Base-by-base conservation (phyloP, 2,888 invertebrate species). In the Pollenia angustigena region DNA sequence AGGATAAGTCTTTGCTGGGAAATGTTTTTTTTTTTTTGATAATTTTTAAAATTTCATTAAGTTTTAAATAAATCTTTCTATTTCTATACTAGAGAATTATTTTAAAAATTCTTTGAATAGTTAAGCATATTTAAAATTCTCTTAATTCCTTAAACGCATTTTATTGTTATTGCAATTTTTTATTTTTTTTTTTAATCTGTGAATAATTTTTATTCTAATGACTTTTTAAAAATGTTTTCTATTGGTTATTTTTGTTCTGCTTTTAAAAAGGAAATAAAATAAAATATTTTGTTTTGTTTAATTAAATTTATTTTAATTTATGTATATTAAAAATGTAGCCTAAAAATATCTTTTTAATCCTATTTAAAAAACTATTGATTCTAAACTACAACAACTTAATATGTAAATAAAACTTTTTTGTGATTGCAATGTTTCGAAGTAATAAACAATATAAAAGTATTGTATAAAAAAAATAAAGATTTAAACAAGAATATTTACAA, bases 271-370 rank as follows among this genome's bases (percentile, higher is more conserved):
- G 4, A 68, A 68, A 12, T n/a, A 12, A 68, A 68, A 12, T n/a
- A 68, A 32, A 68, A 40, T 52, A 40, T 68, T 11, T 32, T 58
- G 14, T 58, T 40, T 7, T 14, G 10, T n/a, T 68, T 23, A 64
- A 16, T 52, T 68, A 40, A 68, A 52, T 40, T n/a, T 50, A 10
- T 50, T 68, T 40, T 40, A 68, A 52, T 68, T 68, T 68, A 52
- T 68, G 68, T 40, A 68, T 40, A 40, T 64, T 44, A 18, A 68
- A 40, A 11, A 40, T 32, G 2, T 48, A 48, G 72, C 23, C 16
- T 32, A 4, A 58, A 32, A n/a, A 12, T 48, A 44, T 58, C 11
- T 32, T 58, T 58, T 10, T 58, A 72, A 72, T 72, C 12, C 11
- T 46, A 58, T 48, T 32, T 48, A 7, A 16, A 10, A 69, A 56